These are phyloP conservation scores for Nesometra sesokonis DNA, from an alignment of 35 echinoderm and acorn worm species.

Conservation along the genomic window DNA sequence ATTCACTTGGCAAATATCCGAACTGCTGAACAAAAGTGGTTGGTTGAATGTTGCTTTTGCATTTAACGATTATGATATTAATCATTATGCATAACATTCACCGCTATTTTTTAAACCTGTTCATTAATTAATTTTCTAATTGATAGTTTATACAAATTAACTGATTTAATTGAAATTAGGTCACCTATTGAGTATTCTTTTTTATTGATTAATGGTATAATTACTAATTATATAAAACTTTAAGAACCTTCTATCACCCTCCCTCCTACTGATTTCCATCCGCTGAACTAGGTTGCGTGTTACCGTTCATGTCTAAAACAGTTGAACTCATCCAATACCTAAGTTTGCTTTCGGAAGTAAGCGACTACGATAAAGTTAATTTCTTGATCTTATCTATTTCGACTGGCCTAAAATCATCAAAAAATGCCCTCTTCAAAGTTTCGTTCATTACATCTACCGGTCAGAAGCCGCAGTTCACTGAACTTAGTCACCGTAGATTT, in stretches of 20 bases:
- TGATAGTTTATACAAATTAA: too few species aligned
- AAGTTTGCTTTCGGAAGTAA: background rate
- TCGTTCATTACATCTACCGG: background rate
- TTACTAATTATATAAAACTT: background rate
- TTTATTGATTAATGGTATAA: too few species aligned
- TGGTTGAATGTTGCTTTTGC: too few species aligned
- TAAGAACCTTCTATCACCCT: background rate
- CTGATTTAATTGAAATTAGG: too few species aligned
- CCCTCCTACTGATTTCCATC: background rate
- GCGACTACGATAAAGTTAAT: background rate
- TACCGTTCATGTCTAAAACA: background rate
- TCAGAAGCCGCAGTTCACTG: background rate
- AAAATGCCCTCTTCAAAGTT: background rate
- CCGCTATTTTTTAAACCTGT: too few species aligned
- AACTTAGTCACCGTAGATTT: background rate
- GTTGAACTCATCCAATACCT: background rate
- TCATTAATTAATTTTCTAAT: too few species aligned
- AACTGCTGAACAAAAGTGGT: too few species aligned
- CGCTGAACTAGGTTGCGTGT: background rate
- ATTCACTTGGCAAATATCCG: too few species aligned
- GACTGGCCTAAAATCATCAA: background rate
- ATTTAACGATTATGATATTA: too few species aligned
- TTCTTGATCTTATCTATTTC: background rate
- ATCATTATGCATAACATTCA: too few species aligned
- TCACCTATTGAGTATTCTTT: too few species aligned